Conservation (phyloP, 1,140 invertebrate genomes). For the Hylaeus anthracinus region DNA sequence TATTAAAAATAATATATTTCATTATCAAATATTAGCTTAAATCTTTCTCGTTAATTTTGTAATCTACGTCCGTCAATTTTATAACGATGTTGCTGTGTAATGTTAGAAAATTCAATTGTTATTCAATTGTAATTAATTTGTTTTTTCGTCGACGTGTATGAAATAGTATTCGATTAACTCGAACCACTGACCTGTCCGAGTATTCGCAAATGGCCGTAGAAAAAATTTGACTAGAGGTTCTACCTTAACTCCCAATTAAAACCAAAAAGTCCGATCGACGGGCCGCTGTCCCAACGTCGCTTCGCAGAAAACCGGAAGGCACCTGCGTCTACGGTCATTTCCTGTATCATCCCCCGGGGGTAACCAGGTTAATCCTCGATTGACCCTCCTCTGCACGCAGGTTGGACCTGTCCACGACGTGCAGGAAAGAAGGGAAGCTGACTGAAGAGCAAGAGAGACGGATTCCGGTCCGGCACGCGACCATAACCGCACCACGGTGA, state of each 20-base stretch:
- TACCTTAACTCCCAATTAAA: not conserved
- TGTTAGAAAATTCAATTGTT: too few species aligned
- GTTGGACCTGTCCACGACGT: conserved; percentile 53
- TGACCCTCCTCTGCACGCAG: conserved; percentile 67
- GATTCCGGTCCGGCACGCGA: conserved; percentile 75
- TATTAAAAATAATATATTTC: too few species aligned
- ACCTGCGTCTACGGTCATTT: conserved; percentile 66
- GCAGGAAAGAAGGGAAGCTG: conserved; percentile 32
- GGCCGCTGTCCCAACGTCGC: not conserved
- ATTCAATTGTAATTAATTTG: too few species aligned
- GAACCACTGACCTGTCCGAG: too few species aligned
- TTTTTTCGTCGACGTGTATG: too few species aligned
- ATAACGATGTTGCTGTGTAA: too few species aligned
- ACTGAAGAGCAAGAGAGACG: conserved; percentile 40
- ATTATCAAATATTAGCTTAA: too few species aligned
- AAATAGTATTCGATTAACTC: too few species aligned
- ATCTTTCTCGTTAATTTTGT: too few species aligned
- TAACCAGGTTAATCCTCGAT: conserved; percentile 76
- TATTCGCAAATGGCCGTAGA: too few species aligned
- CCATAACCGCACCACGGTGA: conserved; percentile 65
- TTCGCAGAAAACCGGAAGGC: conserved; percentile 51
- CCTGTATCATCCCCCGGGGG: conserved; percentile 52
- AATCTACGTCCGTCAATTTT: too few species aligned
- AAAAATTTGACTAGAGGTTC: too few species aligned
- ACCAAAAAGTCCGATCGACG: not conserved